Evolutionary conservation across 2,113 vertebrate species (phyloP), one percentile per base, ranked within the genome.

Genomic region (Ginglymostoma cirratum): DNA sequence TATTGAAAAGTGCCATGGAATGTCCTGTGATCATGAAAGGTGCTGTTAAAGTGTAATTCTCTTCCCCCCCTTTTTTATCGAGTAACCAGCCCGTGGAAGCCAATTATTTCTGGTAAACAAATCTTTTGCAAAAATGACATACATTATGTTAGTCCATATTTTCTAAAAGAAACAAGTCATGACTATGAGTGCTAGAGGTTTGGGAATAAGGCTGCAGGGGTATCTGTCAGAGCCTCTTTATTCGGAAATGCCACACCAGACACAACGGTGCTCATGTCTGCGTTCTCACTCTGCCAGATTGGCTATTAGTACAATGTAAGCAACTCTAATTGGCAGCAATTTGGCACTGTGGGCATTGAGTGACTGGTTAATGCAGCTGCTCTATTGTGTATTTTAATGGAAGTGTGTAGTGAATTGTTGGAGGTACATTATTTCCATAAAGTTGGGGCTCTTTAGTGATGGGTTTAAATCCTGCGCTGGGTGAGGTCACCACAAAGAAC

Each of bases 271-370:
- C 38, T 38, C 61, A 67, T 19, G 61, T 38, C 61, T 38, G 89
- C 42, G 61, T 19, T 66, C 61, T 38, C 89, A 67, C 21, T 93
- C 61, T 93, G 61, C 7, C 65, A 38, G 89, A n/a, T 38, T n/a
- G 89, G 89, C 61, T 38, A 21, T n/a, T 21, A 61, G 86, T 0
- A 30, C 2, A 19, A 27, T 52, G 12, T 10, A 61, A 65, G 87
- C 27, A 90, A n/a, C n/a, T 19, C 89, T 66, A 93, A 38, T 67
- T 66, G 34, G 89, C 89, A 93, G n/a, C 65, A 42, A 93, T 93
- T 66, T 93, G 19, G 61, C 67, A 67, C 5, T 23, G 55, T 61
- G 38, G 19, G 34, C 7, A 93, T 93, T 23, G 34, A 67, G 19
- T 66, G 61, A 21, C 19, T 66, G 12, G 24, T 30, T 6, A 65